phyloP scores from a whole-genome alignment of 2,113 vertebrate species.

The Ellobius talpinus region DNA sequence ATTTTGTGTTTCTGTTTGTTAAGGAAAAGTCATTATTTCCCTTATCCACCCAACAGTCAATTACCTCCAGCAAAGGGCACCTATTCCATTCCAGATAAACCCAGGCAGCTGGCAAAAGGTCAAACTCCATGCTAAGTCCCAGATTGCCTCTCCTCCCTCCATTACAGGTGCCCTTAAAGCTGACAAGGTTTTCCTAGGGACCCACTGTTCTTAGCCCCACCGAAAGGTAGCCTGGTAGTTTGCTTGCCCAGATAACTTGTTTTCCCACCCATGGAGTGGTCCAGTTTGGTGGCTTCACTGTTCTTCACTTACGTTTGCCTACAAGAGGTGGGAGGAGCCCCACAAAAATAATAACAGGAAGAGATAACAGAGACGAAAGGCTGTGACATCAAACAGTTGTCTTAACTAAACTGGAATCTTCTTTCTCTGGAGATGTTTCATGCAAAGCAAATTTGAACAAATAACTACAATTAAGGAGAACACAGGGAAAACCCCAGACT shows the following conservation, averaged over 20 bases:
- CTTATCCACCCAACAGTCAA: not conserved
- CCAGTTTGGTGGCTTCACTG: not conserved
- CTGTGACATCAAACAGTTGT: not conserved
- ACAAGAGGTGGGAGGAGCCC: not conserved
- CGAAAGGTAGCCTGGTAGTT: accelerated
- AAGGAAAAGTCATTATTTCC: not conserved
- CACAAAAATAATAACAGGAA: not conserved
- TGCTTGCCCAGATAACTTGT: not conserved
- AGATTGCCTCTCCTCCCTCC: not conserved
- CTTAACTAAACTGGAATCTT: not conserved
- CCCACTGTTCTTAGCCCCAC: not conserved
- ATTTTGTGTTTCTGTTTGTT: not conserved
- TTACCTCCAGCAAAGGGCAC: not conserved
- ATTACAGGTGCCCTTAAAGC: not conserved
- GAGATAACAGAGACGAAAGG: not conserved
- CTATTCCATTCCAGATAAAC: not conserved
- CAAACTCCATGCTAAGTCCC: not conserved
- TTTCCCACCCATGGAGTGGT: not conserved
- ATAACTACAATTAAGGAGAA: not conserved
- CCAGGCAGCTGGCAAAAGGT: not conserved
- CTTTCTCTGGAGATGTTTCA: not conserved
- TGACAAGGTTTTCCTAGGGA: not conserved
- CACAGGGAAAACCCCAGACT: not conserved
- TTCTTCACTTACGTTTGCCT: not conserved
- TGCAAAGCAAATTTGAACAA: not conserved